Conservation (phyloP, 2,113 vertebrate species). For the Gobio gobio region DNA sequence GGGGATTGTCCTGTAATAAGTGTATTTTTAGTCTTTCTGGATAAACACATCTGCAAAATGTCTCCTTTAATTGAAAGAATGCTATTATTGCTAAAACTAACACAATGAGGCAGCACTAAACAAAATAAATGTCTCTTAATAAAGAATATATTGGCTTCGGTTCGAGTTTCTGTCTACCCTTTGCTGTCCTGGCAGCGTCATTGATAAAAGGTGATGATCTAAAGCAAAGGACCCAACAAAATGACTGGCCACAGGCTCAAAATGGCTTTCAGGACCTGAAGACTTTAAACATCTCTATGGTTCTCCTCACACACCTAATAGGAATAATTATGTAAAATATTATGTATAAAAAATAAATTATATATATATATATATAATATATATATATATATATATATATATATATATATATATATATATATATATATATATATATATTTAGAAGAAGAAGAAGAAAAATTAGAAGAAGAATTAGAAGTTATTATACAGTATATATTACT, state of each 20-base stretch:
- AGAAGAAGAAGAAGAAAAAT: no score
- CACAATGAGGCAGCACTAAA: neutral
- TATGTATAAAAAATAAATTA: no score
- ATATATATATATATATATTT: no score
- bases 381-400: no score
- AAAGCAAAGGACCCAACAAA: neutral
- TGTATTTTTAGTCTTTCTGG: conserved; percentile 4
- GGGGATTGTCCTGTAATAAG: neutral
- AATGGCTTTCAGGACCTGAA: neutral
- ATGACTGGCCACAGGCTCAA: neutral
- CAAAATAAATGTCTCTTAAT: conserved; percentile 6
- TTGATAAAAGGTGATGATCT: conserved; percentile 7
- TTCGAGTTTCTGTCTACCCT: neutral
- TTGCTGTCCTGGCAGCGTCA: neutral
- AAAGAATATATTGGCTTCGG: neutral
- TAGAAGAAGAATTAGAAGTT: no score
- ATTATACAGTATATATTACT: no score
- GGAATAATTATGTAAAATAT: neutral
- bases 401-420: no score
- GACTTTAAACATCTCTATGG: neutral
- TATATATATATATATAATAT: no score
- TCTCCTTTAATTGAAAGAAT: conserved; percentile 1
- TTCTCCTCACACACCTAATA: neutral
- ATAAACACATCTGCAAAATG: neutral
- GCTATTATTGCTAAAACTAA: neutral